These are phyloP conservation scores for Melanotaenia pygmaea DNA, from an alignment of 2,797 vertebrate genomes.

Conservation along the genomic window DNA sequence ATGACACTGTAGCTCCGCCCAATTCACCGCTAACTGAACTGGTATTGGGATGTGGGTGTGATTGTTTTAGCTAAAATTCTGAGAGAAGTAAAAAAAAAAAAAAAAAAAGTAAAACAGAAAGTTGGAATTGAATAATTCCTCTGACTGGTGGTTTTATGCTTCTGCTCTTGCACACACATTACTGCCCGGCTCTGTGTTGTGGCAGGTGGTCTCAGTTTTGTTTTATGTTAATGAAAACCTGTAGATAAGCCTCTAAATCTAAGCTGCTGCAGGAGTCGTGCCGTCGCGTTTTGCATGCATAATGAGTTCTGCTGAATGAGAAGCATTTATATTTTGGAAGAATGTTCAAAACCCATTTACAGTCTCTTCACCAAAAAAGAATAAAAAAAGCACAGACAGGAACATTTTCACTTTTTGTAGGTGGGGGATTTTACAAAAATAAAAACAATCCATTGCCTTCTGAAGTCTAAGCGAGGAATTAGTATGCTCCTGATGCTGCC, in stretches of 20 bases:
- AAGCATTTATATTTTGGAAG: constrained; percentile 30
- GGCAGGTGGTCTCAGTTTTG: constrained; percentile 7
- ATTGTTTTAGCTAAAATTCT: constrained; percentile 11
- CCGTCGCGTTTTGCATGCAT: constrained; percentile 19
- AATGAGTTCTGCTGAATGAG: constrained; percentile 22
- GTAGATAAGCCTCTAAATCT: constrained; percentile 5
- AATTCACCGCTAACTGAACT: constrained; percentile 2
- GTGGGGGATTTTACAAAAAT: constrained; percentile 21
- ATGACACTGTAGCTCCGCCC: constrained; percentile 31
- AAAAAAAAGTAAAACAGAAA: not conserved
- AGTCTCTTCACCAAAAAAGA: constrained; percentile 13
- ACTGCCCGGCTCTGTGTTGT: not conserved
- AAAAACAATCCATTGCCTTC: constrained; percentile 16
- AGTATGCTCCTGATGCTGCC: constrained; percentile 45
- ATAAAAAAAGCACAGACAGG: constrained; percentile 1
- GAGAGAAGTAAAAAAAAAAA: constrained; percentile 3
- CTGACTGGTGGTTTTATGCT: not conserved
- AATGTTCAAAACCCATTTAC: constrained; percentile 38
- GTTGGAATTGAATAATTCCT: constrained; percentile 19
- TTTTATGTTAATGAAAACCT: constrained; percentile 12
- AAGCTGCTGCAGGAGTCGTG: not conserved
- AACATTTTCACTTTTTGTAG: constrained; percentile 22
- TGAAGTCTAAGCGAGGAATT: constrained; percentile 28
- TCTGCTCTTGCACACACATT: not conserved
- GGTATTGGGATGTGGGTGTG: not conserved